phyloP scores from a whole-genome alignment of 2,888 invertebrate genomes.

The Aelia acuminata region DNA sequence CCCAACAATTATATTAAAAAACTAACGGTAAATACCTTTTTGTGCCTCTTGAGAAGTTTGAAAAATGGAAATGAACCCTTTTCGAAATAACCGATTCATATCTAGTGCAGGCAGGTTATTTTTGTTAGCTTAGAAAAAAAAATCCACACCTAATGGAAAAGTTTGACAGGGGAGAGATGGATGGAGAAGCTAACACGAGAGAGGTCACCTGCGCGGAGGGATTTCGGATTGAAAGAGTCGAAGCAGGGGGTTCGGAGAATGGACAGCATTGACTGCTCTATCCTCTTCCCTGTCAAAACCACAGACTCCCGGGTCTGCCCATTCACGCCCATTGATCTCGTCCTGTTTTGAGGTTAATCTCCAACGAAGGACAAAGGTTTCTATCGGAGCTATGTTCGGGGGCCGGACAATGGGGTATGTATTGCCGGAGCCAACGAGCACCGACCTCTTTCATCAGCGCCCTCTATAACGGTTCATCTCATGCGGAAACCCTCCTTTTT shows the following conservation, averaged over 20 bases:
- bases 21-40: too few relatives aligned
- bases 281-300: slow-evolving; percentile 14
- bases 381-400: neutral
- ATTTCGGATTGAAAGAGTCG: neutral
- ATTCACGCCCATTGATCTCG: neutral
- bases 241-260: neutral
- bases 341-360: neutral
- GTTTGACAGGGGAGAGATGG: neutral
- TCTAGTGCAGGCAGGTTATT: too few relatives aligned
- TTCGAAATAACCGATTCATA: too few relatives aligned
- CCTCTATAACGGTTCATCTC: neutral
- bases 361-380: neutral
- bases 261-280: neutral
- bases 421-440: neutral
- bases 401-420: neutral
- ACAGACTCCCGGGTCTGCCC: neutral
- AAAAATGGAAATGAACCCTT: too few relatives aligned
- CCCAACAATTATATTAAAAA: too few relatives aligned
- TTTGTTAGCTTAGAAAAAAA: too few relatives aligned
- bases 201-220: neutral
- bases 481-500: neutral
- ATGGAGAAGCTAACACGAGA: neutral
- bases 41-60: too few relatives aligned
- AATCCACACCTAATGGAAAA: neutral
- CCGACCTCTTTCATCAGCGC: neutral